These are phyloP conservation scores for Callitettix versicolor DNA, from an alignment of 1,140 invertebrate species.

Conservation along the genomic window DNA sequence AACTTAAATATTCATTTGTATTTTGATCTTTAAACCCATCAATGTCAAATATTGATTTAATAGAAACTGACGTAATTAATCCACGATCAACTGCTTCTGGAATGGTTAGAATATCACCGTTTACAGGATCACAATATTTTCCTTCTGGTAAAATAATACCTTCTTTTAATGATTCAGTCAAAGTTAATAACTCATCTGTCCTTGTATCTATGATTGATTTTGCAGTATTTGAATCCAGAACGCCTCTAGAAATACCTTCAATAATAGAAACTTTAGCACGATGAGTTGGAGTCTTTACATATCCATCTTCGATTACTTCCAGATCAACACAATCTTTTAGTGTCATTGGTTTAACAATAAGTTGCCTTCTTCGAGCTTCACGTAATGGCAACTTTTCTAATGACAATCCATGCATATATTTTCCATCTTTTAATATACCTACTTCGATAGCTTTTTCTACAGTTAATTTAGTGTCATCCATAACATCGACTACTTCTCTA, in stretches of 20 bases:
- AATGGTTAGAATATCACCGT: slow-evolving; percentile 52
- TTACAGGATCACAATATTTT: slow-evolving; percentile 59
- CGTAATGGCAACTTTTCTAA: slow-evolving; percentile 64
- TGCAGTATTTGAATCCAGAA: slow-evolving; percentile 68
- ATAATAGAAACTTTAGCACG: slow-evolving; percentile 62
- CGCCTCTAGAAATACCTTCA: slow-evolving; percentile 72
- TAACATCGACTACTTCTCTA: slow-evolving; percentile 70
- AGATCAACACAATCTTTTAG: slow-evolving; percentile 77
- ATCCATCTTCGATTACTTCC: slow-evolving; percentile 64
- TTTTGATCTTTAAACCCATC: slow-evolving; percentile 79
- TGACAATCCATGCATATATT: slow-evolving; percentile 61
- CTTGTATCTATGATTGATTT: slow-evolving; percentile 76
- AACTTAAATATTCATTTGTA: slow-evolving; percentile 67
- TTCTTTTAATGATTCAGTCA: slow-evolving; percentile 69
- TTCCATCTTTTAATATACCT: slow-evolving; percentile 67
- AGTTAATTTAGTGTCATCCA: slow-evolving; percentile 66
- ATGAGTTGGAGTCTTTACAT: slow-evolving; percentile 69
- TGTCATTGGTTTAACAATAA: slow-evolving; percentile 81
- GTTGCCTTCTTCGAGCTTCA: slow-evolving; percentile 64
- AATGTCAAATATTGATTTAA: slow-evolving; percentile 84
- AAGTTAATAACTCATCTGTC: slow-evolving; percentile 65
- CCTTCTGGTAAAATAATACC: slow-evolving; percentile 65
- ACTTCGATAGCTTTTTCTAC: slow-evolving; percentile 63
- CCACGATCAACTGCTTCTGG: slow-evolving; percentile 76
- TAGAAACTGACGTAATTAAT: slow-evolving; percentile 74